Percentiles rank a stretch among this genome's conserved stretches.
Evolutionary conservation across 2,888 invertebrate genomes (phyloP).

Genomic region (Eristalis arbustorum): DNA sequence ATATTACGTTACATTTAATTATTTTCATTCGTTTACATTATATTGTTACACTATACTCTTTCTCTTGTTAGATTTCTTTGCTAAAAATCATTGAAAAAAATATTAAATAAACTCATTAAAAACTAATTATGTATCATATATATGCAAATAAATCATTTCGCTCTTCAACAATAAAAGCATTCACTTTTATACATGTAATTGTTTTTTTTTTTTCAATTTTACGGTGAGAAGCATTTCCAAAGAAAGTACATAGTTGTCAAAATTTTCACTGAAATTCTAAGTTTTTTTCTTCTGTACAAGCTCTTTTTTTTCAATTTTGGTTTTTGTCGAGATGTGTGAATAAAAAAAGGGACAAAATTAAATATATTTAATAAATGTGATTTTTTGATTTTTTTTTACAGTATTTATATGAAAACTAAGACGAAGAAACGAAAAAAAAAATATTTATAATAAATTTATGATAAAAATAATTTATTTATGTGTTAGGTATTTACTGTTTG

Average conservation of each 20-base stretch:
- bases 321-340: background rate
- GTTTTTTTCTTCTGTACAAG: constrained; percentile 24
- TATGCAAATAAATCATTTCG: constrained; percentile 61
- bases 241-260: constrained; percentile 9
- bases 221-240: constrained; percentile 61
- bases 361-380: constrained; percentile 10
- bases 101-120: constrained; percentile 21
- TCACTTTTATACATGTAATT: constrained; percentile 53
- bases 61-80: constrained; percentile 58
- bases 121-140: constrained; percentile 31
- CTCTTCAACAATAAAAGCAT: constrained; percentile 46
- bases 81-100: constrained; percentile 53
- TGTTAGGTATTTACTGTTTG: constrained; percentile 48
- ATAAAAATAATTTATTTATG: constrained; percentile 27
- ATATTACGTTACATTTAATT: constrained; percentile 62
- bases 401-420: constrained; percentile 34
- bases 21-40: constrained; percentile 46
- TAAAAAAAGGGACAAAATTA: constrained; percentile 22
- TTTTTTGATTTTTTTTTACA: constrained; percentile 31
- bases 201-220: constrained; percentile 9
- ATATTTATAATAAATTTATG: constrained; percentile 26
- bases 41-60: constrained; percentile 57
- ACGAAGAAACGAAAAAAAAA: constrained; percentile 14
- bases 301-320: constrained; percentile 23
- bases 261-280: background rate